Evolutionary conservation across 2,888 invertebrate genomes (phyloP).

Genomic region (Sialis fuliginosa): DNA sequence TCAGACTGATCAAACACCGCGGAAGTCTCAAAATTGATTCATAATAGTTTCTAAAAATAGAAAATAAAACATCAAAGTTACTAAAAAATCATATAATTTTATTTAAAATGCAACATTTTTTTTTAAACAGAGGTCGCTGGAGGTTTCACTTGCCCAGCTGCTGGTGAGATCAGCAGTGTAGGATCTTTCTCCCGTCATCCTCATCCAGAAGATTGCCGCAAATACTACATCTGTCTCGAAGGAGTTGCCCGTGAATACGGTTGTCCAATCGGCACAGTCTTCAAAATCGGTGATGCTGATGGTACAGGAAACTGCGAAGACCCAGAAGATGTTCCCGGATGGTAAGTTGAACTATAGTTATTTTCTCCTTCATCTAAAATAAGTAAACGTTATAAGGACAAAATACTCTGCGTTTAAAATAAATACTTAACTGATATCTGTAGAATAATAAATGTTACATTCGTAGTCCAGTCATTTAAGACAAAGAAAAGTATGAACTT

Average conservation of each 20-base stretch:
- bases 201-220: slow-evolving; percentile 86
- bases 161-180: slow-evolving; percentile 62
- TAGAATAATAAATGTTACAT: too few species aligned
- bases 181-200: slow-evolving; percentile 90
- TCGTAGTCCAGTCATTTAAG: too few species aligned
- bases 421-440: too few species aligned
- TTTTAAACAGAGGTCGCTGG: slow-evolving; percentile 64
- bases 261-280: slow-evolving; percentile 89
- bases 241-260: slow-evolving; percentile 84
- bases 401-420: too few species aligned
- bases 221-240: slow-evolving; percentile 88
- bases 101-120: neutral
- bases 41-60: too few species aligned
- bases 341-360: slow-evolving; percentile 45
- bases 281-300: slow-evolving; percentile 82
- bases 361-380: slow-evolving; percentile 12
- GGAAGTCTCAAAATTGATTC: too few species aligned
- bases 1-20: too few species aligned
- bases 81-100: neutral
- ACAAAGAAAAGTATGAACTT: too few species aligned
- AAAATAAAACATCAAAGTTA: neutral
- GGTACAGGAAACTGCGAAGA: slow-evolving; percentile 88
- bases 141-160: slow-evolving; percentile 72
- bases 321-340: slow-evolving; percentile 90
- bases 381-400: too few species aligned